phyloP scores from a whole-genome alignment of 2,113 vertebrate genomes.

The Panthera tigris region DNA sequence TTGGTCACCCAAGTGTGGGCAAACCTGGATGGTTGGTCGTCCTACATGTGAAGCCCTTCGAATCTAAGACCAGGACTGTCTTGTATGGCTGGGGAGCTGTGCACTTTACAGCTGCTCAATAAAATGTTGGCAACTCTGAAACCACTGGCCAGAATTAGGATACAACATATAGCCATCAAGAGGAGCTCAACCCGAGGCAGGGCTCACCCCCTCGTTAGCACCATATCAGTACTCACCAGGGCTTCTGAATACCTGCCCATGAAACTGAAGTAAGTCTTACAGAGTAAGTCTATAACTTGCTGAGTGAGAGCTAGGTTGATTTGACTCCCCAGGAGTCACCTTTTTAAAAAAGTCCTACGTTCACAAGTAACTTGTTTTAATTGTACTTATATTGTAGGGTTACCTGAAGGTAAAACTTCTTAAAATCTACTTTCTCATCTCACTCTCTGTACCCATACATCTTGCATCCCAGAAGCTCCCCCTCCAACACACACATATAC shows the following conservation, averaged over 20 bases:
- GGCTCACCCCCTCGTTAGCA: background rate
- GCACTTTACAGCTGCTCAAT: background rate
- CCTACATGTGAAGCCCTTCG: background rate
- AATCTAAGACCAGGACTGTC: background rate
- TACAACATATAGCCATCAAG: too few species aligned
- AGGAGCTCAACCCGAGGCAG: too few species aligned
- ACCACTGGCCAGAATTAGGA: background rate
- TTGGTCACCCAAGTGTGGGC: background rate
- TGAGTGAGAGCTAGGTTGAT: background rate
- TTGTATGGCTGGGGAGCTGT: background rate
- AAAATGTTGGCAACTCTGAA: background rate
- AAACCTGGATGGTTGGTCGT: background rate
- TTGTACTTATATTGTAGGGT: background rate
- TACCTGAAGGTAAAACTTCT: background rate
- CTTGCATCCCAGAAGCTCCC: background rate
- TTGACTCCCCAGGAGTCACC: background rate
- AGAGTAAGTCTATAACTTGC: background rate
- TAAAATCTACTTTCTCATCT: background rate
- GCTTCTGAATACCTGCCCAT: background rate
- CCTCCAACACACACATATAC: too few species aligned
- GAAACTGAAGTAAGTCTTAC: background rate
- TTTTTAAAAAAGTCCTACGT: background rate
- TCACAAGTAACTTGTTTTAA: background rate
- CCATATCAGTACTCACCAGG: background rate
- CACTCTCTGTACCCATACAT: background rate